Percentiles rank a stretch among this genome's conserved stretches.
These are phyloP conservation scores for Engystomops pustulosus DNA, from an alignment of 2,113 vertebrate genomes.

Conservation along the genomic window DNA sequence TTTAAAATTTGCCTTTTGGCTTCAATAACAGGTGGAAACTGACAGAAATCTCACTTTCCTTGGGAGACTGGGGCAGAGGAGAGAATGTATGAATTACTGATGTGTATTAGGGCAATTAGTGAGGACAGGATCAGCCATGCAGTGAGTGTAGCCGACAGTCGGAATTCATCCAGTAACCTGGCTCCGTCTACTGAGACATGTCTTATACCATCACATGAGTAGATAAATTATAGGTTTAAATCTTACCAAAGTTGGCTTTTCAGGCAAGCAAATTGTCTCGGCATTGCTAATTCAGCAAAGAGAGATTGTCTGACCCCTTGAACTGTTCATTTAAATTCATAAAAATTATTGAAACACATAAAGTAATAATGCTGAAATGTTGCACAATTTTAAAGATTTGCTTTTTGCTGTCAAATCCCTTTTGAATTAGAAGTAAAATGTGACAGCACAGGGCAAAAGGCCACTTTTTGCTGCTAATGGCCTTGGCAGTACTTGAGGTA, in stretches of 20 bases:
- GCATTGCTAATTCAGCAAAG: conserved; percentile 28
- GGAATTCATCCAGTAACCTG: conserved; percentile 49
- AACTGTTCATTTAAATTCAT: conserved; percentile 1
- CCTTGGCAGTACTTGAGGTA: no score
- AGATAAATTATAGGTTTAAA: conserved; percentile 52
- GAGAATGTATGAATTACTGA: conserved; percentile 58
- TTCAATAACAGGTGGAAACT: conserved; percentile 46
- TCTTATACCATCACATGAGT: conserved; percentile 50
- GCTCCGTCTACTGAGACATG: conserved; percentile 38
- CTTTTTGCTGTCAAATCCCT: not conserved
- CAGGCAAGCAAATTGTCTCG: conserved; percentile 39
- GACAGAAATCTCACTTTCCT: conserved; percentile 45
- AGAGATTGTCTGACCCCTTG: conserved; percentile 20
- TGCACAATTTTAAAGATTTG: not conserved
- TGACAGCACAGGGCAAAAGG: not conserved
- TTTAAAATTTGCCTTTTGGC: conserved; percentile 47
- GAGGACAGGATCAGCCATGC: conserved; percentile 56
- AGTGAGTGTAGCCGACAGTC: conserved; percentile 40
- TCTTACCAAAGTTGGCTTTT: conserved; percentile 20
- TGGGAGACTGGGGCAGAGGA: conserved; percentile 21
- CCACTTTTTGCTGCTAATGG: no score
- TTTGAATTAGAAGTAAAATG: not conserved
- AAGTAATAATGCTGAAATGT: not conserved
- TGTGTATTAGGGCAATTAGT: conserved; percentile 59
- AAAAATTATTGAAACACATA: not conserved